A percentile compares a stretch with the other conserved stretches of the same genome.
These are phyloP conservation scores for Lordiphosa clarofinis DNA, from an alignment of 1,140 invertebrate genomes.

Conservation along the genomic window DNA sequence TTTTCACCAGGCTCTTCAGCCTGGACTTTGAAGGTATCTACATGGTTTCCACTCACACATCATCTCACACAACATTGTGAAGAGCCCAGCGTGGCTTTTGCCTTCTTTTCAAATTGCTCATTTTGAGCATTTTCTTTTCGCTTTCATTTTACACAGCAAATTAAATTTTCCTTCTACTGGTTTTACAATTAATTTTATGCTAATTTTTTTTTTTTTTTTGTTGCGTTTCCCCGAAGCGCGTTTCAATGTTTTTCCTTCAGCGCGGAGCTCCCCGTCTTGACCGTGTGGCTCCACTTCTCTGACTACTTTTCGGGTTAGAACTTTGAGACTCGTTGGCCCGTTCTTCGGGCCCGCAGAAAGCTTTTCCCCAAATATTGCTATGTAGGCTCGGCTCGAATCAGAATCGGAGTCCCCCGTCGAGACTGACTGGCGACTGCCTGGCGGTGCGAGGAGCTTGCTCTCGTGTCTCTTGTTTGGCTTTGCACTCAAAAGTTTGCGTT, in stretches of 20 bases:
- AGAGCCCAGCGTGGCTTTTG: not conserved
- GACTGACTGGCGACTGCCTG: slow-evolving; percentile 54
- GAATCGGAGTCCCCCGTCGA: slow-evolving; percentile 31
- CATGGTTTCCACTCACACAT: slow-evolving; percentile 19
- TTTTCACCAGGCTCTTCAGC: slow-evolving; percentile 5
- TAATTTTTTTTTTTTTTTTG: slow-evolving; percentile 40
- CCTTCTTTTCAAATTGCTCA: slow-evolving; percentile 8
- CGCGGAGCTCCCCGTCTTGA: slow-evolving; percentile 71
- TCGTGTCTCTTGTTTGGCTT: slow-evolving; percentile 39
- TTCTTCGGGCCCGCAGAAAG: slow-evolving; percentile 51
- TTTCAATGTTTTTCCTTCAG: slow-evolving; percentile 19
- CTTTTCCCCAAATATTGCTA: slow-evolving; percentile 61
- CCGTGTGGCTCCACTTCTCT: slow-evolving; percentile 76
- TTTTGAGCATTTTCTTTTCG: slow-evolving; percentile 1
- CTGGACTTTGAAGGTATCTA: slow-evolving; percentile 27
- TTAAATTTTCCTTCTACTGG: slow-evolving; percentile 12
- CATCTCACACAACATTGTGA: slow-evolving; percentile 11
- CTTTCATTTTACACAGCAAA: slow-evolving; percentile 9
- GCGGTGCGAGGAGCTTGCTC: slow-evolving; percentile 26
- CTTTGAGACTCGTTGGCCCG: slow-evolving; percentile 25
- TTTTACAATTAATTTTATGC: slow-evolving; percentile 28
- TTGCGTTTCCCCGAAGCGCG: slow-evolving; percentile 57
- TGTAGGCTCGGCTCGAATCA: slow-evolving; percentile 41
- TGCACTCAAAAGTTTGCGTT: slow-evolving; percentile 73
- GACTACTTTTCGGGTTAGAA: slow-evolving; percentile 59